These are phyloP conservation scores for Bombus waltoni DNA, from an alignment of 1,140 invertebrate genomes.

Conservation along the genomic window DNA sequence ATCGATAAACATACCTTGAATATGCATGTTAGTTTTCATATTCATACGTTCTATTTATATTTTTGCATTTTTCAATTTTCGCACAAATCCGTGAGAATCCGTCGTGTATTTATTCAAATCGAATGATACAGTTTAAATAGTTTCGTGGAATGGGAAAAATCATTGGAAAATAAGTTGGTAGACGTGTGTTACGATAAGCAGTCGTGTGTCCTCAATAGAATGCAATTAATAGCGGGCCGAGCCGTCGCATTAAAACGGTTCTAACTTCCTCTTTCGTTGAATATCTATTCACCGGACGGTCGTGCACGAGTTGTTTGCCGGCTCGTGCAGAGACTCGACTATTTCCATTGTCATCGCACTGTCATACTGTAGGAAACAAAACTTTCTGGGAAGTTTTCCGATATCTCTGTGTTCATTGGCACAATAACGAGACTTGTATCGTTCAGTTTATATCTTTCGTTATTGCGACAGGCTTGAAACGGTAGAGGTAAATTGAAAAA, in stretches of 20 bases:
- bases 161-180: not conserved
- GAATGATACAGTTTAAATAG: not conserved
- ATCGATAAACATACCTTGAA: too few relatives aligned
- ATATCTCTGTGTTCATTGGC: not conserved
- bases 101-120: too few relatives aligned
- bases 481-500: not conserved
- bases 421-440: not conserved
- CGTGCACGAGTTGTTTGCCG: slow-evolving; percentile 14
- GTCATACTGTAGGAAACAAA: not conserved
- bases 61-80: too few relatives aligned
- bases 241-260: slow-evolving; percentile 69
- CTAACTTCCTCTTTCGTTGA: slow-evolving; percentile 67
- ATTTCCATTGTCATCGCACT: slow-evolving; percentile 1
- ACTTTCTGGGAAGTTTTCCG: not conserved
- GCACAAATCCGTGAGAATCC: too few relatives aligned
- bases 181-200: not conserved
- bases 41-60: too few relatives aligned
- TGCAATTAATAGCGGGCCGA: slow-evolving; percentile 68
- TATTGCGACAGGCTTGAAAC: not conserved
- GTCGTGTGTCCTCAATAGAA: slow-evolving; percentile 42
- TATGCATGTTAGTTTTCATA: too few relatives aligned
- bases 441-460: not conserved
- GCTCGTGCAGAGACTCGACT: slow-evolving; percentile 5
- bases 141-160: not conserved
- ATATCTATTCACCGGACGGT: slow-evolving; percentile 35